These are phyloP conservation scores for Onychomys torridus DNA, from an alignment of 2,797 vertebrate species.

Conservation along the genomic window DNA sequence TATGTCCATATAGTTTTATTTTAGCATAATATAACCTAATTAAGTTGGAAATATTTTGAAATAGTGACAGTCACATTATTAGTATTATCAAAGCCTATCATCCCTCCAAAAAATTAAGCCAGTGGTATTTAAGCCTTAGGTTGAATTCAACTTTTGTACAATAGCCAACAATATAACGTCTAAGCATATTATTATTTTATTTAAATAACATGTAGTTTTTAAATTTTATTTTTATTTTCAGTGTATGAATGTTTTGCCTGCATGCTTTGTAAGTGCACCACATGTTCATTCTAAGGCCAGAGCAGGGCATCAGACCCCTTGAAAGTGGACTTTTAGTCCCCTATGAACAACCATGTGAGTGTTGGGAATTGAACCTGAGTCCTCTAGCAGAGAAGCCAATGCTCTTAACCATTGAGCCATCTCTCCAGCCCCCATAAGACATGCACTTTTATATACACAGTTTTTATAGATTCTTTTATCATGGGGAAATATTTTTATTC, in stretches of 20 bases:
- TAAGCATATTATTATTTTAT: background rate
- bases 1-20: background rate
- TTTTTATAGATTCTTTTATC: background rate
- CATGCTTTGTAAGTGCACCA: background rate
- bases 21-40: background rate
- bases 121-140: background rate
- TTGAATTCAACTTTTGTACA: background rate
- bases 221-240: background rate
- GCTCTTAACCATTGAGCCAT: background rate
- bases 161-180: background rate
- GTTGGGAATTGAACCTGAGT: background rate
- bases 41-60: background rate
- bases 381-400: too few species aligned
- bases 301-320: too few species aligned
- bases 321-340: too few species aligned
- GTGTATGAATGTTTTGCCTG: too few species aligned
- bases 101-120: background rate
- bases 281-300: background rate
- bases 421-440: background rate
- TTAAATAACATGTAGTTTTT: background rate
- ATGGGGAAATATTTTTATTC: background rate
- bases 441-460: background rate
- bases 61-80: background rate
- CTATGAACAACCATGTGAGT: too few species aligned
- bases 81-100: slow-evolving; percentile 12